Percentiles rank a stretch among this genome's conserved stretches.
These are phyloP conservation scores for Popillia japonica DNA, from an alignment of 1,140 invertebrate genomes.

Conservation along the genomic window DNA sequence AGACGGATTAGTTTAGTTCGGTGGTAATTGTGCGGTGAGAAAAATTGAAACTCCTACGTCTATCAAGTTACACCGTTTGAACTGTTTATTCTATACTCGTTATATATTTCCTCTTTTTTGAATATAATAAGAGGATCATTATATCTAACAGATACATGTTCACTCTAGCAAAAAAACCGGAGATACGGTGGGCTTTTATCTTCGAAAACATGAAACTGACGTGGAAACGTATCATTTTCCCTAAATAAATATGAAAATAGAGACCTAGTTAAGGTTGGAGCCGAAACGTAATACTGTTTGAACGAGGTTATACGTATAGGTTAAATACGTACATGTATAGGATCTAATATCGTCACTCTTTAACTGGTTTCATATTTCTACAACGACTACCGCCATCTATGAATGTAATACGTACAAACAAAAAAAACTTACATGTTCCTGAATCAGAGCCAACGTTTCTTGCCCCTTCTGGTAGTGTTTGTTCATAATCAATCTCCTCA, in stretches of 20 bases:
- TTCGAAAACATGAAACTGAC: not conserved
- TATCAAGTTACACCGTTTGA: not conserved
- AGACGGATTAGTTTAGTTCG: too few relatives aligned
- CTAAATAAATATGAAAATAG: slow-evolving; percentile 15
- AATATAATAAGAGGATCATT: slow-evolving; percentile 11
- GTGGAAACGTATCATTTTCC: not conserved
- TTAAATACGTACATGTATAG: too few relatives aligned
- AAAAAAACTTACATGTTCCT: slow-evolving; percentile 78
- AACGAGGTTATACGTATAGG: too few relatives aligned
- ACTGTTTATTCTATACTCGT: not conserved
- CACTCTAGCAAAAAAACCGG: not conserved
- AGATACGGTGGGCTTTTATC: not conserved
- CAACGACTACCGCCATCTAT: too few relatives aligned
- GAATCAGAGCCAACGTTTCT: slow-evolving; percentile 76
- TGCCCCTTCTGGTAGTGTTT: slow-evolving; percentile 71
- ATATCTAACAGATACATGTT: not conserved
- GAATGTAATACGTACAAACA: not conserved
- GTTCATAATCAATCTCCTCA: slow-evolving; percentile 76
- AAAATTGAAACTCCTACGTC: not conserved
- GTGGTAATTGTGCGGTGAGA: too few relatives aligned
- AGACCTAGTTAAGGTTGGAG: not conserved
- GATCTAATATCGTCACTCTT: too few relatives aligned
- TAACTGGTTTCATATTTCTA: too few relatives aligned
- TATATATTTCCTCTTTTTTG: not conserved
- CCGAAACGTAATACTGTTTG: not conserved